Percentiles rank a stretch among this genome's conserved stretches.
Evolutionary conservation across 2,113 vertebrate species (phyloP).

Genomic region (Leptodactylus fuscus): DNA sequence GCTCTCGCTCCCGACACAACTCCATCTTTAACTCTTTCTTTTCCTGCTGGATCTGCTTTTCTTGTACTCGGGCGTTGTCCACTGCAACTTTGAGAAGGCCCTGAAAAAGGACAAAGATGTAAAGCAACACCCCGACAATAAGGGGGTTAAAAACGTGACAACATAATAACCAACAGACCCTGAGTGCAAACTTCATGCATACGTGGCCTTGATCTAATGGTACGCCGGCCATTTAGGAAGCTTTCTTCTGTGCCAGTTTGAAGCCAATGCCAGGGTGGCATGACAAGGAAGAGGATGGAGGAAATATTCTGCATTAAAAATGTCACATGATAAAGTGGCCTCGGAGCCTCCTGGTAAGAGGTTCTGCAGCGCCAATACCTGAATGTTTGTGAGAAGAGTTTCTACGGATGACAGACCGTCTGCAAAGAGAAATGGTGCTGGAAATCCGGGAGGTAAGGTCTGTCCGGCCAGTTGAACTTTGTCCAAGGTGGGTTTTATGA

Average conservation of each 20-base stretch:
- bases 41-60: conserved; percentile 90
- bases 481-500: conserved; percentile 84
- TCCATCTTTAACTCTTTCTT: conserved; percentile 89
- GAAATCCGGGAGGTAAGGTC: conserved; percentile 85
- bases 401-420: conserved; percentile 93
- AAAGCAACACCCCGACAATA: not conserved
- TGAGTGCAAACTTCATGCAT: no score
- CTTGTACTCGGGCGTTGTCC: conserved; percentile 87
- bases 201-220: no score
- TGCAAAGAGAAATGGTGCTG: conserved; percentile 88
- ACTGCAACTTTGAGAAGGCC: conserved; percentile 90
- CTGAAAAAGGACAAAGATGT: conserved; percentile 67
- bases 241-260: no score
- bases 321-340: no score
- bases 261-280: no score
- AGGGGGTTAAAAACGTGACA: no score
- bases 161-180: no score
- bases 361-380: conserved; percentile 86
- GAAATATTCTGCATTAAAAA: no score
- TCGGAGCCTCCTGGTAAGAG: no score
- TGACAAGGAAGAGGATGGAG: no score
- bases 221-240: no score
- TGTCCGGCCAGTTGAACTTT: conserved; percentile 84
- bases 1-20: conserved; percentile 85
- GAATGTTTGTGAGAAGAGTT: conserved; percentile 95